Evolutionary conservation across 2,888 invertebrate species (phyloP).

Genomic region (Sthenelais limicola): DNA sequence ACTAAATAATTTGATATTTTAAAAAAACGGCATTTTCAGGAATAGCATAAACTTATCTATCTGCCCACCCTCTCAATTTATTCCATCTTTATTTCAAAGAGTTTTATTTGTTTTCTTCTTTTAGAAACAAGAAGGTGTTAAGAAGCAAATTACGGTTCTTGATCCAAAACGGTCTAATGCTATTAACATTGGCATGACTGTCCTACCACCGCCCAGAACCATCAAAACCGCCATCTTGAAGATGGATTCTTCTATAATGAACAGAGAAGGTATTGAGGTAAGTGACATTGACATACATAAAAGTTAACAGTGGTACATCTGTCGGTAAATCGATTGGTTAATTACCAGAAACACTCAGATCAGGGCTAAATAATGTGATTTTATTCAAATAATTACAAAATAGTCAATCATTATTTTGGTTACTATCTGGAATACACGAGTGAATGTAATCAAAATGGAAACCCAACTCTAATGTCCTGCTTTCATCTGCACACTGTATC

Average conservation of each 20-base stretch:
- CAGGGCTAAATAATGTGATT: no score
- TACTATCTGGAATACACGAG: no score
- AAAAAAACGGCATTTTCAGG: no score
- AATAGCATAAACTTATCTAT: no score
- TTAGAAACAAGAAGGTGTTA: conserved; percentile 70
- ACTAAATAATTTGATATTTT: no score
- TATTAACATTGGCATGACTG: conserved; percentile 99
- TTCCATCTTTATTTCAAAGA: neutral
- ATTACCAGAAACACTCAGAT: no score
- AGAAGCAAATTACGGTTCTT: conserved; percentile 93
- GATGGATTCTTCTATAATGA: conserved; percentile 99
- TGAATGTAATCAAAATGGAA: no score
- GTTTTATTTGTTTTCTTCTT: conserved; percentile 2
- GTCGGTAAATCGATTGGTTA: no score
- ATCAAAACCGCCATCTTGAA: conserved; percentile 98
- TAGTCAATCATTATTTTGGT: neutral
- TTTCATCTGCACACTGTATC: no score
- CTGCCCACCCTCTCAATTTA: no score
- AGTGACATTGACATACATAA: conserved; percentile 37
- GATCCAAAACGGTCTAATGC: conserved; percentile 98
- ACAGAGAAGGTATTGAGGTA: conserved; percentile 95
- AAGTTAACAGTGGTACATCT: no score
- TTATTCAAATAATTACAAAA: neutral
- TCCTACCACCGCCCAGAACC: conserved; percentile 95
- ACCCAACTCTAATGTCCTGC: no score